Percentiles rank a stretch among this genome's conserved stretches.
phyloP scores from a whole-genome alignment of 64 coral and sea anemone genomes.

The Acropora tenuis region DNA sequence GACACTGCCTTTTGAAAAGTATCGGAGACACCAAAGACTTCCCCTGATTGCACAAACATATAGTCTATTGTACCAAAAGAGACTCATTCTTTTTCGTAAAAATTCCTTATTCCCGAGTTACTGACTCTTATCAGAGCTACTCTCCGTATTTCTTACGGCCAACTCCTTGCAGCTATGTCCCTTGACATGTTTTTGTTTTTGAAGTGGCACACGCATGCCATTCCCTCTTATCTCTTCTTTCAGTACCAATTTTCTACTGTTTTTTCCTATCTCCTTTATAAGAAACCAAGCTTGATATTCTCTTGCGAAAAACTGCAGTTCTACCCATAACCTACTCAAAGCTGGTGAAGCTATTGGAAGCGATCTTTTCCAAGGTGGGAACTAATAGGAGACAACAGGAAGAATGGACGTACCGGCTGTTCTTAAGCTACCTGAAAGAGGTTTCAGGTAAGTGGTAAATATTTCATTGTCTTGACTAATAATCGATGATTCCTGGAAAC shows the following conservation, averaged over 20 bases:
- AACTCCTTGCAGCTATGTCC: too few relatives aligned
- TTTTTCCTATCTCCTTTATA: not conserved
- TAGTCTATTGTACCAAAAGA: not conserved
- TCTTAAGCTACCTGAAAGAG: conserved; percentile 40
- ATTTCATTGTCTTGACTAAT: too few relatives aligned
- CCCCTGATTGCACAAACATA: not conserved
- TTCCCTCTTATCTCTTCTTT: too few relatives aligned
- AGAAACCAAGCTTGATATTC: conserved; percentile 1
- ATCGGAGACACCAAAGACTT: not conserved
- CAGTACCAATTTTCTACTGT: not conserved
- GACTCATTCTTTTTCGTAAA: not conserved
- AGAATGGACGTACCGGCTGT: conserved; percentile 22
- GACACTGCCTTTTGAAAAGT: not conserved
- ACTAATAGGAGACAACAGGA: not conserved
- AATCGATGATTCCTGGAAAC: too few relatives aligned
- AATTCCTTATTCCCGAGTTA: too few relatives aligned
- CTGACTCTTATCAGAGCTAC: too few relatives aligned
- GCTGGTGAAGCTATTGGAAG: conserved; percentile 10
- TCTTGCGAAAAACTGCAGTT: not conserved
- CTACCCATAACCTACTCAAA: not conserved
- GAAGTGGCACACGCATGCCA: too few relatives aligned
- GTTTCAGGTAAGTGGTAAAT: not conserved
- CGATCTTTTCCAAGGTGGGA: not conserved
- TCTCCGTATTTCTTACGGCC: too few relatives aligned
- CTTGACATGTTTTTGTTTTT: too few relatives aligned